A percentile compares a stretch with the other conserved stretches of the same genome.
Evolutionary conservation across 2,113 vertebrate genomes (phyloP).

Genomic region (Callospermophilus lateralis): DNA sequence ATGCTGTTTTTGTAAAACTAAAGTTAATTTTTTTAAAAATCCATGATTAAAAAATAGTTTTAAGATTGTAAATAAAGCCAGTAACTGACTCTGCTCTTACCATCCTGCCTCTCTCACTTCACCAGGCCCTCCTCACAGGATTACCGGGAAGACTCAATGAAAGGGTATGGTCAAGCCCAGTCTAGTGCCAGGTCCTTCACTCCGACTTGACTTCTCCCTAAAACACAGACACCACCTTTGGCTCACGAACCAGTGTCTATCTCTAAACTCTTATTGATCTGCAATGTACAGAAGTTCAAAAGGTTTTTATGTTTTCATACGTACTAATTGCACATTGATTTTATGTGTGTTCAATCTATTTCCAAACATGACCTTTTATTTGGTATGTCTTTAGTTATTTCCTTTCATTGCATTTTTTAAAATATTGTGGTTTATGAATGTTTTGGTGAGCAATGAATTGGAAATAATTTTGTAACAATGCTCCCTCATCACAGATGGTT

Average conservation of each 20-base stretch:
- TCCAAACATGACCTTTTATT: background rate
- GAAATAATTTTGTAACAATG: slow-evolving; percentile 39
- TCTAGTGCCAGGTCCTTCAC: background rate
- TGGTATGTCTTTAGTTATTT: background rate
- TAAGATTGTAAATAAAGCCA: background rate
- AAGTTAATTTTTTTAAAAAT: background rate
- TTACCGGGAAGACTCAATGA: rapidly evolving
- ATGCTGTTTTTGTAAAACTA: background rate
- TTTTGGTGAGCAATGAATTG: background rate
- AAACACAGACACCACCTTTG: no score
- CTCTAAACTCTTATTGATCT: background rate
- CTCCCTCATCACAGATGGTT: slow-evolving; percentile 15
- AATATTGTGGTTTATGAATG: background rate
- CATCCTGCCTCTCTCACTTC: rapidly evolving
- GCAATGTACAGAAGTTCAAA: background rate
- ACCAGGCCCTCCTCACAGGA: background rate
- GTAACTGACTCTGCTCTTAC: no score
- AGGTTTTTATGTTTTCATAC: background rate
- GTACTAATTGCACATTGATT: background rate
- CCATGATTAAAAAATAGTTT: background rate
- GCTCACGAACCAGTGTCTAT: rapidly evolving
- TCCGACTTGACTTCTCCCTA: background rate
- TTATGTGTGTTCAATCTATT: background rate
- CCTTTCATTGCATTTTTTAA: background rate
- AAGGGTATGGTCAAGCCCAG: background rate